Evolutionary conservation across 2,888 invertebrate species (phyloP), one percentile per base, ranked within the genome.

Genomic region (Drosophila kambysellisi): DNA sequence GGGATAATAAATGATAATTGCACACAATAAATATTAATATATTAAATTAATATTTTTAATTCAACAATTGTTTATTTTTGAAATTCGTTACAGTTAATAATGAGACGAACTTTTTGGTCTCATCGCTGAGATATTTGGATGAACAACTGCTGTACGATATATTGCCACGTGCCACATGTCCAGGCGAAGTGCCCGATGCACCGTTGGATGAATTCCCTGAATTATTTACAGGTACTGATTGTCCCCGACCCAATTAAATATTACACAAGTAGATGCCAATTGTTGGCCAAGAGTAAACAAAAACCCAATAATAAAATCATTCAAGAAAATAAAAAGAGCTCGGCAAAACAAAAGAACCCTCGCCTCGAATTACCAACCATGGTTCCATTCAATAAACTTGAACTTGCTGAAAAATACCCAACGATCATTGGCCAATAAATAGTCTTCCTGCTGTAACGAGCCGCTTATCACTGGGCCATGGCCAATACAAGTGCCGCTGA

Each of bases 131-230:
- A 64, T 92, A 88, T 61, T 73, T 92, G 59, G 91, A 90, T 76
- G 79, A 86, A 43, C 83, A 91, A 68, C 79, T 92, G 25, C 72
- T 88, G 1, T 70, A 80, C 43, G 87, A 87, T 60, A 62, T 85
- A 48, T 66, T 92, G 68, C 85, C 89, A 12, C 86, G 92, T 25
- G 88, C 64, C 53, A 69, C 78, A 4, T 77, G 86, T 68, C 81
- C 77, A n/a, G 80, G 74, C n/a, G 85, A 89, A 3, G 71, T 71
- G n/a, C 33, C 43, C 25, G 82, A 78, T 3, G 68, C 70, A 12
- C 88, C 92, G 0, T 74, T 92, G 43, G 91, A 90, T 54, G 92
- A 92, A 50, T 92, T 92, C 62, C 81, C 90, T 0, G 92, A 92
- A 66, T 48, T 88, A 11, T 92, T 92, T 76, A 91, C 92, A 68